Evolutionary conservation across 1,140 invertebrate species (phyloP).

Genomic region (Cardiocondyla obscurior): DNA sequence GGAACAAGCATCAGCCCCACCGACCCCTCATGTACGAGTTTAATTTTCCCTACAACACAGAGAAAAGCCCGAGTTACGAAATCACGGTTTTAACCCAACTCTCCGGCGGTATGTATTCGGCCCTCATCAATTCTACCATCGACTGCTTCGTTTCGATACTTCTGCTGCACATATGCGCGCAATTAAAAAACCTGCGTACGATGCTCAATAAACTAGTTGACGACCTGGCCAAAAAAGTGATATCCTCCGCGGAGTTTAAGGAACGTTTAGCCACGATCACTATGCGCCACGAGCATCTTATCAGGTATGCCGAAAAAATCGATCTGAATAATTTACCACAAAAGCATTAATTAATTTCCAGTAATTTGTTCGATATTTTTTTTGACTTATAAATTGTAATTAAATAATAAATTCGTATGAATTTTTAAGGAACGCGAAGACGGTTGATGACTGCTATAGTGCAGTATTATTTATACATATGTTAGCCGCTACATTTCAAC

Average conservation of each 20-base stretch:
- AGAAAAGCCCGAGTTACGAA: conserved; percentile 80
- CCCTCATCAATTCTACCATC: not conserved
- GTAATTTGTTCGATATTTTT: not conserved
- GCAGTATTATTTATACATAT: conserved; percentile 55
- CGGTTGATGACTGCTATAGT: conserved; percentile 64
- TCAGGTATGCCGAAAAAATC: conserved; percentile 34
- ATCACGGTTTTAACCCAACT: conserved; percentile 81
- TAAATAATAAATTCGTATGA: too few relatives aligned
- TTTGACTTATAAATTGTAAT: too few relatives aligned
- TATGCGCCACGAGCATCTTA: conserved; percentile 65
- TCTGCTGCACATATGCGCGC: conserved; percentile 65
- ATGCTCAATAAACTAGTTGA: conserved; percentile 36
- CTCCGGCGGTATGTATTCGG: not conserved
- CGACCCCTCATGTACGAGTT: not conserved
- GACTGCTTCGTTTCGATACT: conserved; percentile 67
- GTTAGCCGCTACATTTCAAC: conserved; percentile 40
- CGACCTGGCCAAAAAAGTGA: not conserved
- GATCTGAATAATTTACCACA: not conserved
- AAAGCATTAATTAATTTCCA: not conserved
- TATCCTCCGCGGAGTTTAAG: not conserved
- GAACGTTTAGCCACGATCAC: conserved; percentile 44
- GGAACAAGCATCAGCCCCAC: not conserved
- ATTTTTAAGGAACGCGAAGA: conserved; percentile 22
- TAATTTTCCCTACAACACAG: conserved; percentile 77
- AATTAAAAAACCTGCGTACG: conserved; percentile 56